Evolutionary conservation across 2,113 vertebrate species (phyloP).

Genomic region (Nesogale talazaci): DNA sequence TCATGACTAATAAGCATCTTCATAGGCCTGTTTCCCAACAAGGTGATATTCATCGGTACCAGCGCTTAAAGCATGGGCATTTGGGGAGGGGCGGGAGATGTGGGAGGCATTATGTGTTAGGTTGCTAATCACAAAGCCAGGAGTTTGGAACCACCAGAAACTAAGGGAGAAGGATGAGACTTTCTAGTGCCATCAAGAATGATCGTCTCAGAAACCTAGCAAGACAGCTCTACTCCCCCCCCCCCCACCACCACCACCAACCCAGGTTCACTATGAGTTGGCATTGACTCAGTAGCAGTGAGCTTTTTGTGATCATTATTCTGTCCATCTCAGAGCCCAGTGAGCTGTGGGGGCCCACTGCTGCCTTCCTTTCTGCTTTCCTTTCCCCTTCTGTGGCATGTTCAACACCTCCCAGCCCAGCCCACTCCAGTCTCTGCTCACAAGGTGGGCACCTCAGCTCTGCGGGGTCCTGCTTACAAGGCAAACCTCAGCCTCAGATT

Average conservation of each 20-base stretch:
- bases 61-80: background rate
- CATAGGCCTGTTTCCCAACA: background rate
- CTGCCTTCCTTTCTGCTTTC: background rate
- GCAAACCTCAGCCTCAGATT: background rate
- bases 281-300: no score
- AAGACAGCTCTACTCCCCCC: no score
- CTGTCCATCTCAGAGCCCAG: background rate
- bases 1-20: background rate
- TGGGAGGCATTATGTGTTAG: no score
- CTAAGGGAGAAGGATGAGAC: no score
- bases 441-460: rapidly evolving
- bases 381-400: background rate
- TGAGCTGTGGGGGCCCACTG: background rate
- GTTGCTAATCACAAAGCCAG: no score
- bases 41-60: background rate
- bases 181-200: no score
- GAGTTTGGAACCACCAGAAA: no score
- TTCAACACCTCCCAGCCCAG: rapidly evolving
- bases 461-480: no score
- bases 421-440: background rate
- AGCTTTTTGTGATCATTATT: background rate
- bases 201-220: no score
- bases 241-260: no score
- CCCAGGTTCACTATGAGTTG: no score
- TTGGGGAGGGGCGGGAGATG: no score